Percentiles rank a stretch among this genome's conserved stretches.
phyloP scores from a whole-genome alignment of 2,113 vertebrate species.

The Candoia aspera region DNA sequence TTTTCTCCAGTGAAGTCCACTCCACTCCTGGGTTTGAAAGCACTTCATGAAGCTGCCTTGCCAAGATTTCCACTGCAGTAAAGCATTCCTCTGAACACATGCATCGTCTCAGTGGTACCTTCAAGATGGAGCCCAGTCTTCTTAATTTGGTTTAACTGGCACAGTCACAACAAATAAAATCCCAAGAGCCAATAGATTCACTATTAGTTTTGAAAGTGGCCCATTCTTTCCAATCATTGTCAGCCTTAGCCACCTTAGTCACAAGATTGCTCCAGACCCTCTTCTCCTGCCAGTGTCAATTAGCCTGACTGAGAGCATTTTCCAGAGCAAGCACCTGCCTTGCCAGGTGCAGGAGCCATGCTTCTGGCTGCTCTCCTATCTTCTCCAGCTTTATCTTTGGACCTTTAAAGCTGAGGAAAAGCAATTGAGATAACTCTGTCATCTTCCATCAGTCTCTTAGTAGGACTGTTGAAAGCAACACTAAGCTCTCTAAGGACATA shows the following conservation, averaged over 20 bases:
- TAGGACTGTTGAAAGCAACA: neutral
- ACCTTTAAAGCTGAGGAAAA: neutral
- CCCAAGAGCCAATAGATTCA: neutral
- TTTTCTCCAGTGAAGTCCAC: neutral
- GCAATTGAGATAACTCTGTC: neutral
- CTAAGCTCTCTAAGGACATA: neutral
- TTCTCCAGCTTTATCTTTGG: neutral
- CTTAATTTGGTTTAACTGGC: neutral
- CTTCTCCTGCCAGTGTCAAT: neutral
- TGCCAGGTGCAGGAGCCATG: neutral
- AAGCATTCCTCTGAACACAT: neutral
- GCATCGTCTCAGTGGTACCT: neutral
- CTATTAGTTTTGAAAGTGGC: neutral
- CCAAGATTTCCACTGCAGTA: neutral
- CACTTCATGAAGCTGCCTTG: neutral
- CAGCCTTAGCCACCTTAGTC: neutral
- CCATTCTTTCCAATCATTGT: neutral
- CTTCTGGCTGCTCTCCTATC: neutral
- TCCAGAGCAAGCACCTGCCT: neutral
- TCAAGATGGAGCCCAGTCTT: neutral
- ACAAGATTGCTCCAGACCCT: neutral
- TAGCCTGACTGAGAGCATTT: neutral
- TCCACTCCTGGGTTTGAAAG: neutral
- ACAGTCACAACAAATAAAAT: neutral
- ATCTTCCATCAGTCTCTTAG: too few relatives aligned